Evolutionary conservation across 2,888 invertebrate species (phyloP).

Genomic region (Rhimphoctona megacephalus): DNA sequence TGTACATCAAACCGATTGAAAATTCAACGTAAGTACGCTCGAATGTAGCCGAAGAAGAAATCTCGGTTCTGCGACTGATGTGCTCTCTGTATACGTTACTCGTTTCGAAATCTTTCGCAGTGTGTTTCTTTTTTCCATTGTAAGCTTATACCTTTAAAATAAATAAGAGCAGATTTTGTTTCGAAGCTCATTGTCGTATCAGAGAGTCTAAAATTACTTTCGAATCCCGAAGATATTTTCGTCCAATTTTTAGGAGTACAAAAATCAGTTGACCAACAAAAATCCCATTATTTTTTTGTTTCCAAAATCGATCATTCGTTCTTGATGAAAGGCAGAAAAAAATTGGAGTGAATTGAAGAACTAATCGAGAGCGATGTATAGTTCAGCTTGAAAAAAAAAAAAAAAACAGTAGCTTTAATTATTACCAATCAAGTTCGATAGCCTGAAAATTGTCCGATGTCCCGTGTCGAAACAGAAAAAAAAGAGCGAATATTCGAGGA

Average conservation of each 20-base stretch:
- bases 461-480: neutral
- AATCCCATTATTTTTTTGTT: neutral
- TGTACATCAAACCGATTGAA: conserved; percentile 8
- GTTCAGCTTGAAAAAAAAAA: neutral
- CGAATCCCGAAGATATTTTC: neutral
- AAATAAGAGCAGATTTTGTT: neutral
- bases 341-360: neutral
- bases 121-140: neutral
- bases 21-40: conserved; percentile 9
- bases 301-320: neutral
- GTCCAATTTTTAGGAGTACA: neutral
- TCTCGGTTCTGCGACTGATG: neutral
- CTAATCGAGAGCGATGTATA: neutral
- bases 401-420: neutral
- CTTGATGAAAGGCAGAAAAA: neutral
- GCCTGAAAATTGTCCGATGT: neutral
- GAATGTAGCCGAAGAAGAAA: neutral
- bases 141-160: neutral
- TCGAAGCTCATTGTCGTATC: neutral
- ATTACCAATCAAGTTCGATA: neutral
- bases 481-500: neutral
- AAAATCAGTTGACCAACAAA: neutral
- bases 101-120: neutral
- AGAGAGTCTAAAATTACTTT: neutral
- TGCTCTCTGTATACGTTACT: neutral